These are phyloP conservation scores for Enteromius paludinosus DNA, from an alignment of 2,797 vertebrate species.

Conservation along the genomic window DNA sequence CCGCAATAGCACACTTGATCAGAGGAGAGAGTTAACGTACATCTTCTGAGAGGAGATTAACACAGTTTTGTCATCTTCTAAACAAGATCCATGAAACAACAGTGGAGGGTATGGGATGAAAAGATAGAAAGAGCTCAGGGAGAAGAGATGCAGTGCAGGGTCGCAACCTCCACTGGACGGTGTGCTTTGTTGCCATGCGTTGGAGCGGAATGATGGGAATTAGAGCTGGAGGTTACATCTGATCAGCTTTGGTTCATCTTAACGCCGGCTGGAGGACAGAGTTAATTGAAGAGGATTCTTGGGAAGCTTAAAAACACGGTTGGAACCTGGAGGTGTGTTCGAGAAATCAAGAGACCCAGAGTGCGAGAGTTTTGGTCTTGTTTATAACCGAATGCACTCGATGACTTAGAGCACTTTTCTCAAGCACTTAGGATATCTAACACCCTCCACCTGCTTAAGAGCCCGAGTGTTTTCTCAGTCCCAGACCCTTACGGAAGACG, in stretches of 20 bases:
- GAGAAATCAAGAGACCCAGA: neutral
- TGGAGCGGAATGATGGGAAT: constrained; percentile 45
- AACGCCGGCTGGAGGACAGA: constrained; percentile 61
- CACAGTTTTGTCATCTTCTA: constrained; percentile 51
- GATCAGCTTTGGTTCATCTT: constrained; percentile 57
- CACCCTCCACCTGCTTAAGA: constrained; percentile 55
- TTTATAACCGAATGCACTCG: constrained; percentile 33
- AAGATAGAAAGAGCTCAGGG: constrained; percentile 32
- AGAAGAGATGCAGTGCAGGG: constrained; percentile 33
- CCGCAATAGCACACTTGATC: constrained; percentile 42
- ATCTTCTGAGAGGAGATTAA: constrained; percentile 58
- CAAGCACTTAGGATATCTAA: constrained; percentile 50
- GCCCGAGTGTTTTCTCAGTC: constrained; percentile 39
- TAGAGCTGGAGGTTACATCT: constrained; percentile 24
- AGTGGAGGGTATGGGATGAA: constrained; percentile 36
- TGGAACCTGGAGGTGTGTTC: constrained; percentile 16
- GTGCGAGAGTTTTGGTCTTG: constrained; percentile 7
- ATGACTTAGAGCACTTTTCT: constrained; percentile 38
- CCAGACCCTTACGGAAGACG: constrained; percentile 15
- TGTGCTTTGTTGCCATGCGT: constrained; percentile 50
- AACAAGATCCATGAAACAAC: constrained; percentile 49
- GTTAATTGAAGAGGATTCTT: constrained; percentile 73
- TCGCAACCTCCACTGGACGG: constrained; percentile 36
- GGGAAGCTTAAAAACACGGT: constrained; percentile 42
- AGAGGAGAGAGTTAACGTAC: constrained; percentile 15